phyloP scores from a whole-genome alignment of 2,797 vertebrate genomes.

The Leptatherina wallacei region DNA sequence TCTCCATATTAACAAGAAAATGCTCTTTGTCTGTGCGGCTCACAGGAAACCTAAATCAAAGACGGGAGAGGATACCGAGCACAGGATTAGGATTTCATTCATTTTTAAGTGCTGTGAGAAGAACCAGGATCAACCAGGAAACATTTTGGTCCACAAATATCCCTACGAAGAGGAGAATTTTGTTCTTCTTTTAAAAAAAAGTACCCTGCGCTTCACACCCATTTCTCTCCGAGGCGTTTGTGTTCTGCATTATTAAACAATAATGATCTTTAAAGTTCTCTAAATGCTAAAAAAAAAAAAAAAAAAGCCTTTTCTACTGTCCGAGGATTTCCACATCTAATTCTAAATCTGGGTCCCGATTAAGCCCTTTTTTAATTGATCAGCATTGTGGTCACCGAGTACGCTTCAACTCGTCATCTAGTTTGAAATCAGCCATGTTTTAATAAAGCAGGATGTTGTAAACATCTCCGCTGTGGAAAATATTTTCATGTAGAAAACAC shows the following conservation, averaged over 20 bases:
- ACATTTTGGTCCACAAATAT: conserved; percentile 5
- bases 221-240: background rate
- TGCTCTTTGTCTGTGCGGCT: background rate
- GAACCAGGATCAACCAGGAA: conserved; percentile 2
- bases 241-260: background rate
- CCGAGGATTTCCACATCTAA: background rate
- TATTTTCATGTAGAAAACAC: background rate
- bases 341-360: background rate
- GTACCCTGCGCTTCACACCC: no score
- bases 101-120: background rate
- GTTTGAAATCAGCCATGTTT: background rate
- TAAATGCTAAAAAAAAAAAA: background rate
- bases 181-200: no score
- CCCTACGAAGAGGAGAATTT: background rate
- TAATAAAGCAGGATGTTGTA: background rate
- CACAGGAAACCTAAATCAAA: background rate
- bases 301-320: background rate
- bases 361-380: background rate
- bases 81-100: background rate
- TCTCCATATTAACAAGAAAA: conserved; percentile 21
- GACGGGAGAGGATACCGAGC: background rate
- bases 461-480: background rate
- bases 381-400: background rate
- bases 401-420: background rate
- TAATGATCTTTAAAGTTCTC: background rate